These are phyloP conservation scores for Rhombomys opimus DNA, from an alignment of 2,113 vertebrate genomes.

Conservation along the genomic window DNA sequence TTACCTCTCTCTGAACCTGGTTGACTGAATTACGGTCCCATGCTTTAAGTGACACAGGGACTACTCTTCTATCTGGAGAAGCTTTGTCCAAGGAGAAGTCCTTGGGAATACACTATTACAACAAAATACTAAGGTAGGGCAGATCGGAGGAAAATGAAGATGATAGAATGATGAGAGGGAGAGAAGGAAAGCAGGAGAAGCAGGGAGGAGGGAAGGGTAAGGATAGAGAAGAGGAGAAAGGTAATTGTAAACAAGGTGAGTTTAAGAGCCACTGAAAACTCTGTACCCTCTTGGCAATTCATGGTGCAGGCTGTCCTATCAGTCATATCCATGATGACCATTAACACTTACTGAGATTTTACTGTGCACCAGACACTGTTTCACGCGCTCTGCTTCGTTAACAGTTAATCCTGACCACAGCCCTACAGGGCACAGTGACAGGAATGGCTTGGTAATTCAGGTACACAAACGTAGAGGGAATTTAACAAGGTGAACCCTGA, in stretches of 20 bases:
- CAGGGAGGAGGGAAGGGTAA: fast-evolving
- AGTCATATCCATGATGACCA: conserved; percentile 29
- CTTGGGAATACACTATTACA: neutral
- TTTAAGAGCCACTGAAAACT: neutral
- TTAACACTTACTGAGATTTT: conserved; percentile 10
- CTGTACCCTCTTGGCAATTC: neutral
- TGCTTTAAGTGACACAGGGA: neutral
- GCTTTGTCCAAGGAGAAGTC: neutral
- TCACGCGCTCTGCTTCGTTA: neutral
- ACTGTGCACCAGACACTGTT: neutral
- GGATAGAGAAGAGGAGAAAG: neutral
- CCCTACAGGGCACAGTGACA: neutral
- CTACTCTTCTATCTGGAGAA: neutral
- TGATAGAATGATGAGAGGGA: neutral
- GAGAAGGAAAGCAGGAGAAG: neutral
- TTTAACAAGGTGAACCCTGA: neutral
- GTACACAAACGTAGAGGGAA: neutral
- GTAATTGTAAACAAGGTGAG: fast-evolving
- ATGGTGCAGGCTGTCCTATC: fast-evolving
- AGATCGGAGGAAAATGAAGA: fast-evolving
- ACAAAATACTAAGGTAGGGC: neutral
- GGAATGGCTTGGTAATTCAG: neutral
- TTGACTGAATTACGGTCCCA: neutral
- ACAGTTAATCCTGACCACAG: neutral
- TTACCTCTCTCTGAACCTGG: neutral